Percentiles rank a stretch among this genome's conserved stretches.
These are phyloP conservation scores for Florisuga fusca DNA, from an alignment of 2,797 vertebrate species.

Conservation along the genomic window DNA sequence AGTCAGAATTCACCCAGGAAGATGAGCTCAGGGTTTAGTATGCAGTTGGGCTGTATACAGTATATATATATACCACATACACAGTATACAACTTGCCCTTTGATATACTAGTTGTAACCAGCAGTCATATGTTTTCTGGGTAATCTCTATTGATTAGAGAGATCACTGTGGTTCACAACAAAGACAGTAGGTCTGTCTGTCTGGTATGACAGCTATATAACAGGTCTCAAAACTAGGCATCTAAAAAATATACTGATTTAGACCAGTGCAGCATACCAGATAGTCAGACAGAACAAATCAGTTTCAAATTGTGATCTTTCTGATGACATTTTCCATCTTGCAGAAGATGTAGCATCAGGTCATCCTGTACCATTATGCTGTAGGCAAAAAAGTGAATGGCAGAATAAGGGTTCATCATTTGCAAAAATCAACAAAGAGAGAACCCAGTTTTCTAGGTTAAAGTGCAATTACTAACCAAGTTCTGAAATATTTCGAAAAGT, in stretches of 20 bases:
- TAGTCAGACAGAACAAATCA: neutral
- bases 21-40: neutral
- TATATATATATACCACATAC: no score
- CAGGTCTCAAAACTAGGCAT: neutral
- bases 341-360: conserved; percentile 1
- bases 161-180: neutral
- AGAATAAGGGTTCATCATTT: neutral
- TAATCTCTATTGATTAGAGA: conserved; percentile 41
- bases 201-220: conserved; percentile 4
- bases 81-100: no score
- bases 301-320: neutral
- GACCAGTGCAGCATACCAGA: neutral
- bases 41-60: neutral
- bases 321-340: conserved; percentile 4
- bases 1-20: conserved; percentile 50
- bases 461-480: neutral
- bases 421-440: neutral
- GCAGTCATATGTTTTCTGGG: neutral
- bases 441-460: neutral
- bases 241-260: conserved; percentile 15
- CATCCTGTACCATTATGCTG: conserved; percentile 1
- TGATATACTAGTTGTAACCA: neutral
- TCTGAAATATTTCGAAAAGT: conserved; percentile 30
- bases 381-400: conserved; percentile 27
- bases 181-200: neutral